Conservation (phyloP, 2,113 vertebrate species). For the Fulmarus glacialis region DNA sequence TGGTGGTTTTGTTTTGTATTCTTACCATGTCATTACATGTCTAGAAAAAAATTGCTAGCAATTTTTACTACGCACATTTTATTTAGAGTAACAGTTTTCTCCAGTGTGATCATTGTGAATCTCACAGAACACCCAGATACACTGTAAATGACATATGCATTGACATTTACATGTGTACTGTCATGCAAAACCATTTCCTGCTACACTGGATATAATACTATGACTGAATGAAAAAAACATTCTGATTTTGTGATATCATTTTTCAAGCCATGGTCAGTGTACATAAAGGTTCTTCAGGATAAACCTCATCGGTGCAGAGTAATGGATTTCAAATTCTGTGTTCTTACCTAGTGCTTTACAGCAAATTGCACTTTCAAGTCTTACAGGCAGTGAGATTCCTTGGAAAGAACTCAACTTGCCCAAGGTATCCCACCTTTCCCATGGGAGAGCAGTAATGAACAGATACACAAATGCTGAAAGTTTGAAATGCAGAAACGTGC, state of each 20-base stretch:
- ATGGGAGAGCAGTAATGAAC: not conserved
- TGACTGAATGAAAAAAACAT: conserved; percentile 63
- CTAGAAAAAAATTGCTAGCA: conserved; percentile 76
- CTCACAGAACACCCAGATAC: conserved; percentile 68
- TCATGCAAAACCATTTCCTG: conserved; percentile 85
- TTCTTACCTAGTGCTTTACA: conserved; percentile 50
- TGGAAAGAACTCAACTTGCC: conserved; percentile 17
- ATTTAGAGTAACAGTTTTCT: conserved; percentile 76
- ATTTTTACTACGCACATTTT: conserved; percentile 80
- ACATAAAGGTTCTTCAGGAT: conserved; percentile 66
- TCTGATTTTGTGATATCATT: conserved; percentile 72
- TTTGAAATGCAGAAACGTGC: conserved; percentile 39
- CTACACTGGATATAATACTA: conserved; percentile 78
- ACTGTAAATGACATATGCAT: conserved; percentile 82
- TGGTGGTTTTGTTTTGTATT: conserved; percentile 84
- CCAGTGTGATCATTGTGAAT: conserved; percentile 66
- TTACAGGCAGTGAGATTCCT: conserved; percentile 4
- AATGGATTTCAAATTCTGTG: conserved; percentile 59
- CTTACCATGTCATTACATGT: conserved; percentile 74
- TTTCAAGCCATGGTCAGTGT: conserved; percentile 69
- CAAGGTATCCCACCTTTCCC: conserved; percentile 3
- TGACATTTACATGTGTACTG: conserved; percentile 90
- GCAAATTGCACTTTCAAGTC: conserved; percentile 58
- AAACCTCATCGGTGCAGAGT: conserved; percentile 61
- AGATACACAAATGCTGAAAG: conserved; percentile 19